Evolutionary conservation across 2,113 vertebrate species (phyloP), one percentile per base, ranked within the genome.

Genomic region (Rhea americana): DNA sequence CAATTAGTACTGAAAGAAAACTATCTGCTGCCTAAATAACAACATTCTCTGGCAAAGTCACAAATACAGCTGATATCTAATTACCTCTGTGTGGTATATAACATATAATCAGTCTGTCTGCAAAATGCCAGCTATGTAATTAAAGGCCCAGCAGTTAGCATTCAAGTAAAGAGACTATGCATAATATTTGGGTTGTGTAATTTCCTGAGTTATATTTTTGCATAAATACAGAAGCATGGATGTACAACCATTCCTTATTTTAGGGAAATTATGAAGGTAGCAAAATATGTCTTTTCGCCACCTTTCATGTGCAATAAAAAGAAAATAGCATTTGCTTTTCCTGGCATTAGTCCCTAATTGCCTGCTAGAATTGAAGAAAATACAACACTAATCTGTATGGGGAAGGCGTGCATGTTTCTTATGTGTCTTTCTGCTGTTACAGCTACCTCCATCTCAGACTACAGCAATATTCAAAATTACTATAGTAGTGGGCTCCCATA

Each of bases 81-180:
- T 96, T 95, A 86, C 75, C 66, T 96, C 82, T 67, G 80, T 45
- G 17, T 35, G 22, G 66, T 94, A 85, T 80, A 51, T 41, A 84
- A 59, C 80, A 62, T 95, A 75, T 91, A 95, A 96, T 96, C 89
- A 94, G 74, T 87, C 84, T 94, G 77, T 93, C 86, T 94, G 83
- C 77, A 79, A 90, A 93, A 88, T 91, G 66, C 90, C 80, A 73
- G 87, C 80, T 65, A 45, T 92, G 55, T 94, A 95, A 96, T 97
- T 95, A 95, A 92, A 93, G 67, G 81, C 91, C 71, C 85, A 95
- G 93, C 82, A 89, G 81, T 71, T 82, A 75, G 61, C 56, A 25
- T 91, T 86, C 81, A 75, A 86, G 48, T 86, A 48, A 86, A 91
- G 77, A 94, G 61, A 58, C 65, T 65, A 3, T 41, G 53, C 76